Conservation (phyloP, 2,888 invertebrate species). For the Petrolisthes cinctipes region DNA sequence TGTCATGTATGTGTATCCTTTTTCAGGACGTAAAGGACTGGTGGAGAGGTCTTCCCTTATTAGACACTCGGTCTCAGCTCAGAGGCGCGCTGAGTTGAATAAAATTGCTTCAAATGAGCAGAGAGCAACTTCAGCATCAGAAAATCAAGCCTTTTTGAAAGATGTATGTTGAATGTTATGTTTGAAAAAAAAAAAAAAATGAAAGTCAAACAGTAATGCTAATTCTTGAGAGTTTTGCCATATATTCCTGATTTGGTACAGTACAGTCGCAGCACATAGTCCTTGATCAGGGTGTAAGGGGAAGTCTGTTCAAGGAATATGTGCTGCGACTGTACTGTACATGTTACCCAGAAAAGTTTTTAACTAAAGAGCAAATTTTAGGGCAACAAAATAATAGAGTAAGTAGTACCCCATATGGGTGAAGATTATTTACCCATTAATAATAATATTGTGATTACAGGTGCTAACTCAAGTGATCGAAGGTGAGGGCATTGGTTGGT, state of each 20-base stretch:
- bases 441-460: conserved; percentile 70
- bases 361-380: no score
- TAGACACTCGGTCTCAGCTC: conserved; percentile 74
- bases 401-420: no score
- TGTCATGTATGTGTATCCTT: not conserved
- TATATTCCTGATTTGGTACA: no score
- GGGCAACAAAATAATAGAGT: no score
- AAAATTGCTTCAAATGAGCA: conserved; percentile 62
- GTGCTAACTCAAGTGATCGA: conserved; percentile 85
- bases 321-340: no score
- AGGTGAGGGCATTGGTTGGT: conserved; percentile 96
- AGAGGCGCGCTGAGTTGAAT: conserved; percentile 75
- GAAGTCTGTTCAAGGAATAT: no score
- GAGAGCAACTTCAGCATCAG: conserved; percentile 60
- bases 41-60: conserved; percentile 92
- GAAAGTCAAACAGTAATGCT: no score
- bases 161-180: conserved; percentile 47
- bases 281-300: no score
- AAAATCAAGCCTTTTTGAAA: conserved; percentile 66
- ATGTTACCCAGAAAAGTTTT: no score
- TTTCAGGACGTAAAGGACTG: conserved; percentile 78
- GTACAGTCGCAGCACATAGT: no score
- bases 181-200: not conserved
- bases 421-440: no score
- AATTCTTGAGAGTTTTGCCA: no score